Conservation (phyloP, 2,888 invertebrate genomes). For the Acleris laterana region DNA sequence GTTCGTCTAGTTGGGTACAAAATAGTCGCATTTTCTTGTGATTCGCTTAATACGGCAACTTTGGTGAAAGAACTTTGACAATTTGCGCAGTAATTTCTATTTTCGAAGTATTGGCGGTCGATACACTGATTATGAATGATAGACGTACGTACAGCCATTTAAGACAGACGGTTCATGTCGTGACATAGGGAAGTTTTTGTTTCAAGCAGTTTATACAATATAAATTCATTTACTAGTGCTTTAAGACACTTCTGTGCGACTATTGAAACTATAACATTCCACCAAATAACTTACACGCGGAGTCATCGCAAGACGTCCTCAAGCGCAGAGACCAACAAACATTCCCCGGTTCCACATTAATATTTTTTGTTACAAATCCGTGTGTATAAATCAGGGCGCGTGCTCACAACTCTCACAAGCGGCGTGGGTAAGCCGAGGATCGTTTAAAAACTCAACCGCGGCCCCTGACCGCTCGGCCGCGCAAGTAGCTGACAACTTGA, state of each 20-base stretch:
- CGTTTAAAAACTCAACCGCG: slow-evolving; percentile 62
- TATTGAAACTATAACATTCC: no score
- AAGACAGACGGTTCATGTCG: no score
- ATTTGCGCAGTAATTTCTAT: background rate
- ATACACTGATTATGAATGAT: no score
- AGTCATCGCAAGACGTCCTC: background rate
- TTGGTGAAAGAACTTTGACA: background rate
- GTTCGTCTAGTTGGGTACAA: slow-evolving; percentile 35
- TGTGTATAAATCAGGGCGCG: slow-evolving; percentile 48
- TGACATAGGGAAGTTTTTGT: no score
- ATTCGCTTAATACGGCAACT: background rate
- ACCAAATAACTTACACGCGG: no score
- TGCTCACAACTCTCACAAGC: slow-evolving; percentile 42
- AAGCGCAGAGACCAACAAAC: background rate
- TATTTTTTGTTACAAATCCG: slow-evolving; percentile 23
- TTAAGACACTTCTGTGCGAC: no score
- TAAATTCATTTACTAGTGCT: no score
- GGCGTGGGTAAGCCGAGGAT: slow-evolving; percentile 49
- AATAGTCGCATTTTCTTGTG: slow-evolving; percentile 26
- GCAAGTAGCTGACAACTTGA: slow-evolving; percentile 46
- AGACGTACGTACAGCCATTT: no score
- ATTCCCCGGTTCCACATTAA: slow-evolving; percentile 15
- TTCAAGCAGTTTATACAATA: no score
- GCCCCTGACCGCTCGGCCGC: slow-evolving; percentile 52
- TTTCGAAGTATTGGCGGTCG: background rate